Evolutionary conservation across 2,888 invertebrate species (phyloP), one percentile per base, ranked within the genome.

Genomic region (Palloptera scutellata): DNA sequence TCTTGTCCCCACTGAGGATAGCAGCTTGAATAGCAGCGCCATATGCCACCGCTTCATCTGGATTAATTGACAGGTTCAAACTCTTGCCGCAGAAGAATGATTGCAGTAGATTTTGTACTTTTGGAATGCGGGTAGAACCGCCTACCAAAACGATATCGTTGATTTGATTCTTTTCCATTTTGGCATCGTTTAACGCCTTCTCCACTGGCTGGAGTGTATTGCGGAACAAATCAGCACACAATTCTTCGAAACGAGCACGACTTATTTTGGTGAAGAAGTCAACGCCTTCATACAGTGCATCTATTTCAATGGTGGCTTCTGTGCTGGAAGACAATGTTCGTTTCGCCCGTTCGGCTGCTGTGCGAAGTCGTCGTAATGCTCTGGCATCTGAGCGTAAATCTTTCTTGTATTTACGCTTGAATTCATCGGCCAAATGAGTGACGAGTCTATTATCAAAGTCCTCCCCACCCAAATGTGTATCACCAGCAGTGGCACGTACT

Each of bases 391-490:
- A 81, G 10, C 86, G 80, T 70, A 93, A 74, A 78, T 93, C 92
- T 81, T 92, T 91, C 76, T 88, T 89, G 85, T 87, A 90, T 79
- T 92, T 91, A 40, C 91, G 88, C 88, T 96, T 90, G 89, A 97
- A 92, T 83, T 94, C 94, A 78, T 93, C 91, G 2, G 92, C 91
- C 74, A 95, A 92, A 85, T 94, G 92, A 79, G 90, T 91, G 12
- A 95, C 93, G 89, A 95, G 90, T 20, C 93, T 88, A 85, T 93
- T 93, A 57, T 96, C 95, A 76, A 93, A 94, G 86, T 95, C 95
- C 86, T 95, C 95, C 72, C 95, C 95, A 77, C 95, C 95, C 86
- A 95, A 89, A 81, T 95, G 96, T 70, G 96, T 96, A 83, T 97
- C 96, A 70, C 96, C 96, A 70, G 95, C 94, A 20, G 95, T 97